phyloP scores from a whole-genome alignment of 1,140 invertebrate genomes.

The Hydropsyche tenuis region DNA sequence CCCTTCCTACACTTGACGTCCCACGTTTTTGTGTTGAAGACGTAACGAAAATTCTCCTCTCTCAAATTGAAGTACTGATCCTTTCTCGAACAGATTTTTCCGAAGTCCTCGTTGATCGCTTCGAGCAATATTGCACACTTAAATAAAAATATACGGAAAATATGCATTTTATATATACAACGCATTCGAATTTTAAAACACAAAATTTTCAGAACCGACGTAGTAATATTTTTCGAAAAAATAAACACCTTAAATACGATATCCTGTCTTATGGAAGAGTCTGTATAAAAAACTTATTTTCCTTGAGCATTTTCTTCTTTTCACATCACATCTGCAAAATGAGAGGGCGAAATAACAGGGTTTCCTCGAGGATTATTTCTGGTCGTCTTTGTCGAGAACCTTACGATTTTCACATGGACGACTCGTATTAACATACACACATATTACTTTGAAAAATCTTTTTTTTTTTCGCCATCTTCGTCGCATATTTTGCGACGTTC shows the following conservation, averaged over 20 bases:
- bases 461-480: neutral
- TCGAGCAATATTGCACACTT: neutral
- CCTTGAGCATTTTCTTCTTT: conserved; percentile 28
- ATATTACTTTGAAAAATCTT: neutral
- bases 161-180: conserved; percentile 31
- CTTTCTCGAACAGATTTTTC: conserved; percentile 4
- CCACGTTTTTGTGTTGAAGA: conserved; percentile 26
- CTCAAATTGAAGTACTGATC: conserved; percentile 36
- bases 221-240: conserved; percentile 30
- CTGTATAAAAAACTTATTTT: conserved; percentile 42
- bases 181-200: conserved; percentile 37
- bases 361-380: conserved; percentile 43
- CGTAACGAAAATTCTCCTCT: conserved; percentile 26
- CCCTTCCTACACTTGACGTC: conserved; percentile 23
- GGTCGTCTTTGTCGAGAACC: conserved; percentile 38
- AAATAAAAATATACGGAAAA: conserved; percentile 6
- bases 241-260: neutral
- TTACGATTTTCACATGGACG: conserved; percentile 14
- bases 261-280: conserved; percentile 34
- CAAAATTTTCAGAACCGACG: conserved; percentile 40
- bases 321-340: conserved; percentile 38
- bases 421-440: neutral
- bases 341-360: conserved; percentile 36
- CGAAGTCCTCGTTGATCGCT: conserved; percentile 2
- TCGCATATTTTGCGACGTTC: neutral